phyloP scores from a whole-genome alignment of 2,113 vertebrate genomes.

The Myxocyprinus asiaticus region DNA sequence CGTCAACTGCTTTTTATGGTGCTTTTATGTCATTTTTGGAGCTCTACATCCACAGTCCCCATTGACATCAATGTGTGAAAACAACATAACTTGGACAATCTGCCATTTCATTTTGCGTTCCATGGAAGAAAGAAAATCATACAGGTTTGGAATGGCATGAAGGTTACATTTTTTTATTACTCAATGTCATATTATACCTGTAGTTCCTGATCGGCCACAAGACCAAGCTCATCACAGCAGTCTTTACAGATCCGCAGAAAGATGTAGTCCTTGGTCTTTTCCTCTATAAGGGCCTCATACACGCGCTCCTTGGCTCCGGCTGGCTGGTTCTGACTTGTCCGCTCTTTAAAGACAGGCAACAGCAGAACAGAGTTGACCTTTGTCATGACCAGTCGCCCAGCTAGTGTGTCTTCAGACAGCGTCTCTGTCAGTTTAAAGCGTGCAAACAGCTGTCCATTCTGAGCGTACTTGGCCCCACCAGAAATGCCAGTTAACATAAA shows the following conservation, averaged over 20 bases:
- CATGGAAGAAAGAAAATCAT: no score
- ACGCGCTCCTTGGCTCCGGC: conserved; percentile 96
- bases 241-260: conserved; percentile 95
- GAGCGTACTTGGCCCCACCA: conserved; percentile 96
- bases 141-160: no score
- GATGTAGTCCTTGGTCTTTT: conserved; percentile 99
- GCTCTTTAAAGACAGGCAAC: conserved; percentile 88
- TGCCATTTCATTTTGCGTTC: no score
- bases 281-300: conserved; percentile 95
- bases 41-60: no score
- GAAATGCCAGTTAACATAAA: conserved; percentile 99
- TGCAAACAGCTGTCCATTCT: conserved; percentile 95
- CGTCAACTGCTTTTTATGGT: no score
- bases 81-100: no score
- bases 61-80: no score
- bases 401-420: conserved; percentile 97
- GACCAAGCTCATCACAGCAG: conserved; percentile 92
- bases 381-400: conserved; percentile 97
- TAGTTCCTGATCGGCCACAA: conserved; percentile 88
- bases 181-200: conserved; percentile 76
- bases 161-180: neutral
- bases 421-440: conserved; percentile 98
- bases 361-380: conserved; percentile 97
- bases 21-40: no score
- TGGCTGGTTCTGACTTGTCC: conserved; percentile 73